Evolutionary conservation across 2,113 vertebrate genomes (phyloP).

Genomic region (Dicentrarchus labrax): DNA sequence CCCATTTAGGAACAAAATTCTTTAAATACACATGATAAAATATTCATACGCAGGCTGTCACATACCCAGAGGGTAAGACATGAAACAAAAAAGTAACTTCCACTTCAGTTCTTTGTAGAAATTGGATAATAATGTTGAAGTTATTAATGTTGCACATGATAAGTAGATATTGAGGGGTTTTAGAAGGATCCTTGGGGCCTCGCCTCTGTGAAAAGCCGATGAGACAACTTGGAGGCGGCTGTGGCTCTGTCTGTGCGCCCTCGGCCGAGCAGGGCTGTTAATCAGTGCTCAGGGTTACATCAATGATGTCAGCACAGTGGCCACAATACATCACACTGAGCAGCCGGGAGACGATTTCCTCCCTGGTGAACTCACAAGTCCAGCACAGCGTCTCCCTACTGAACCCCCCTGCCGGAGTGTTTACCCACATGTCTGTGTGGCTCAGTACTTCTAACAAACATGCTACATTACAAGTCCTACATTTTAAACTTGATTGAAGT

Average conservation of each 20-base stretch:
- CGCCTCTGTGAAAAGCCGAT: conserved; percentile 25
- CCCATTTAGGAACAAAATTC: conserved; percentile 60
- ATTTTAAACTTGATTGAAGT: no score
- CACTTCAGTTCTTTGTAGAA: conserved; percentile 26
- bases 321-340: conserved; percentile 44
- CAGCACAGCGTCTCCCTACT: conserved; percentile 7
- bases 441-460: background rate
- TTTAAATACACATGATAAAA: conserved; percentile 70
- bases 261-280: conserved; percentile 54
- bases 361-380: conserved; percentile 9
- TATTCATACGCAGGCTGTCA: conserved; percentile 60
- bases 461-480: no score
- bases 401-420: background rate
- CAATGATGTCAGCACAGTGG: conserved; percentile 50
- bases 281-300: conserved; percentile 70
- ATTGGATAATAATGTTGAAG: conserved; percentile 41
- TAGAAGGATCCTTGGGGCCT: conserved; percentile 44
- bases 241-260: conserved; percentile 19
- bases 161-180: conserved; percentile 56
- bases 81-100: conserved; percentile 55
- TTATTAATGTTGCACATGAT: conserved; percentile 59
- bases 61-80: conserved; percentile 50
- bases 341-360: conserved; percentile 14
- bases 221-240: conserved; percentile 35
- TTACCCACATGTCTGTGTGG: background rate